Evolutionary conservation across 2,888 invertebrate species (phyloP).

Genomic region (Pristionchus exspectatus): DNA sequence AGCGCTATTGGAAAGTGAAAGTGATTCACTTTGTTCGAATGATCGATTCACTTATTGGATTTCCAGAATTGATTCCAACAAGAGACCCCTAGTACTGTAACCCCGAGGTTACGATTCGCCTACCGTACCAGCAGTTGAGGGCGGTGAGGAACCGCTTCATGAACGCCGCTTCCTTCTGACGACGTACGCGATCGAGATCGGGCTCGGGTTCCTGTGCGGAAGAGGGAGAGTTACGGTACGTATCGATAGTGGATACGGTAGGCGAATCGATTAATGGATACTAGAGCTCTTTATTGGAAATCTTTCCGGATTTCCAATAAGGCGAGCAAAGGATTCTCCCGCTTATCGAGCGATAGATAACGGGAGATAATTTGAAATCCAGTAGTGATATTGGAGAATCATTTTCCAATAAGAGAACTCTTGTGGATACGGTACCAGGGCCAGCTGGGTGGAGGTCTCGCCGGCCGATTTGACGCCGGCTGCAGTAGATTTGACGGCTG

Average conservation of each 20-base stretch:
- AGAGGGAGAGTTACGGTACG: background rate
- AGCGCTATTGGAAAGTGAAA: too few species aligned
- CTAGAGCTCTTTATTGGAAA: too few species aligned
- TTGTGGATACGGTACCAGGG: background rate
- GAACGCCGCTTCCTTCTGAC: conserved; percentile 45
- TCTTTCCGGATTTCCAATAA: too few species aligned
- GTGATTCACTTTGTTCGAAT: too few species aligned
- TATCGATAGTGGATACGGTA: conserved; percentile 32
- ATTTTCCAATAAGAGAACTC: too few species aligned
- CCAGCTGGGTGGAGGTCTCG: conserved; percentile 26
- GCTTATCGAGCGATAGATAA: too few species aligned
- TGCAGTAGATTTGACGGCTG: background rate
- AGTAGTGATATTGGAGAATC: too few species aligned
- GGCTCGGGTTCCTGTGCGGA: conserved; percentile 41
- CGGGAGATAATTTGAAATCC: too few species aligned
- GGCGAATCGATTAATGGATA: background rate
- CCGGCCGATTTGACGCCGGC: background rate
- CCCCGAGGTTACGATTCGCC: background rate
- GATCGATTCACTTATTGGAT: too few species aligned
- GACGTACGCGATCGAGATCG: conserved; percentile 14
- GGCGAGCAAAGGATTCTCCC: too few species aligned
- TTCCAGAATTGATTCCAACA: too few species aligned
- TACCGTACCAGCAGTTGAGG: conserved; percentile 34
- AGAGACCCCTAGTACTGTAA: too few species aligned
- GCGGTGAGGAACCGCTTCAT: conserved; percentile 46